Conservation (phyloP, 2,797 vertebrate genomes). For the Echeneis naucrates region DNA sequence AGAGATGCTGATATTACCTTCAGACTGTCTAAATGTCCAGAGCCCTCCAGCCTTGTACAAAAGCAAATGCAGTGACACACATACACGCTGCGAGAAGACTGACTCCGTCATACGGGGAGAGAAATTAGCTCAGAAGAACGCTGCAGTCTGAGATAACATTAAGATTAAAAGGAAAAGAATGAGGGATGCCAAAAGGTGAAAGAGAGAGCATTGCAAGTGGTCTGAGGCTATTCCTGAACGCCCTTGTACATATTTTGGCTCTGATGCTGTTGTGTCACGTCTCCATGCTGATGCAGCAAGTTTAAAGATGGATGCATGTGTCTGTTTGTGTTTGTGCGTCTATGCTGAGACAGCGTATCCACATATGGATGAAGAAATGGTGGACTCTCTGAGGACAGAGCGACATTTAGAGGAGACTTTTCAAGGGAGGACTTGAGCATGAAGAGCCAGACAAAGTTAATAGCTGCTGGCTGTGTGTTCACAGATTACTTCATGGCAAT, state of each 20-base stretch:
- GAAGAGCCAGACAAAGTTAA: constrained; percentile 62
- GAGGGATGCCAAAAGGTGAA: constrained; percentile 41
- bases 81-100: not conserved
- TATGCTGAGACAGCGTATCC: constrained; percentile 77
- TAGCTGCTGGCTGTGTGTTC: constrained; percentile 52
- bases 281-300: constrained; percentile 76
- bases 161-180: constrained; percentile 14
- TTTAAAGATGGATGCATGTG: constrained; percentile 74
- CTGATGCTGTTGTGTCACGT: constrained; percentile 74
- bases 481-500: constrained; percentile 43
- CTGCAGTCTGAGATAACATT: not conserved
- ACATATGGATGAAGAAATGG: constrained; percentile 74
- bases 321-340: constrained; percentile 32
- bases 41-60: constrained; percentile 19
- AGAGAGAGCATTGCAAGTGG: constrained; percentile 23
- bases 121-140: not conserved
- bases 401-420: constrained; percentile 77
- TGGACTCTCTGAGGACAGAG: constrained; percentile 76
- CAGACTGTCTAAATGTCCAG: constrained; percentile 43
- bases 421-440: constrained; percentile 42
- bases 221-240: constrained; percentile 57
- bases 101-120: not conserved
- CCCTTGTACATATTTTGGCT: constrained; percentile 73
- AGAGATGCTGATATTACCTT: constrained; percentile 64
- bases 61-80: constrained; percentile 24